These are phyloP conservation scores for Heliconius charithonia DNA, from an alignment of 2,888 invertebrate species.

Conservation along the genomic window DNA sequence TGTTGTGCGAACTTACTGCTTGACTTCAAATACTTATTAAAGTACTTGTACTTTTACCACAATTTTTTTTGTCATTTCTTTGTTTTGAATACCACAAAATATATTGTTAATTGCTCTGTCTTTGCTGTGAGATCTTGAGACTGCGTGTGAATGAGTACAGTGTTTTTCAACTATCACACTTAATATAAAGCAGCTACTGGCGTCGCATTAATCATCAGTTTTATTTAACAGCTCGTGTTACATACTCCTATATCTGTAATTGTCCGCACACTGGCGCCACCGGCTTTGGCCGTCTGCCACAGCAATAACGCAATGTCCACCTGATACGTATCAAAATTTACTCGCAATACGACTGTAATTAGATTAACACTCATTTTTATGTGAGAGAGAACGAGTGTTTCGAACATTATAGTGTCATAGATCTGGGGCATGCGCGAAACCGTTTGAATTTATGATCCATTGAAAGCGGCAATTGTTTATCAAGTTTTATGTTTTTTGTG, in stretches of 20 bases:
- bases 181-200: conserved; percentile 57
- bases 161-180: conserved; percentile 54
- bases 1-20: conserved; percentile 23
- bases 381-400: conserved; percentile 24
- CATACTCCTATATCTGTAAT: conserved; percentile 70
- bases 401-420: conserved; percentile 33
- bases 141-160: conserved; percentile 48
- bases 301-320: conserved; percentile 60
- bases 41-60: not conserved
- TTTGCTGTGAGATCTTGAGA: conserved; percentile 42
- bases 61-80: not conserved
- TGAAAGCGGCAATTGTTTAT: conserved; percentile 33
- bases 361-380: conserved; percentile 35
- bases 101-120: conserved; percentile 33
- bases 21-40: conserved; percentile 22
- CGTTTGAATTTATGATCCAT: conserved; percentile 36
- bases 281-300: conserved; percentile 75
- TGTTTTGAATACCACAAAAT: not conserved
- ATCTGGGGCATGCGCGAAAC: conserved; percentile 31
- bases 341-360: conserved; percentile 48
- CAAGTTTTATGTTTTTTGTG: conserved; percentile 7
- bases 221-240: conserved; percentile 71
- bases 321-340: conserved; percentile 68
- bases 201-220: conserved; percentile 69
- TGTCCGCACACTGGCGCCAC: conserved; percentile 73